Base-by-base conservation (phyloP, 2,797 vertebrate genomes). In the Sternarchorhynchus goeldii region DNA sequence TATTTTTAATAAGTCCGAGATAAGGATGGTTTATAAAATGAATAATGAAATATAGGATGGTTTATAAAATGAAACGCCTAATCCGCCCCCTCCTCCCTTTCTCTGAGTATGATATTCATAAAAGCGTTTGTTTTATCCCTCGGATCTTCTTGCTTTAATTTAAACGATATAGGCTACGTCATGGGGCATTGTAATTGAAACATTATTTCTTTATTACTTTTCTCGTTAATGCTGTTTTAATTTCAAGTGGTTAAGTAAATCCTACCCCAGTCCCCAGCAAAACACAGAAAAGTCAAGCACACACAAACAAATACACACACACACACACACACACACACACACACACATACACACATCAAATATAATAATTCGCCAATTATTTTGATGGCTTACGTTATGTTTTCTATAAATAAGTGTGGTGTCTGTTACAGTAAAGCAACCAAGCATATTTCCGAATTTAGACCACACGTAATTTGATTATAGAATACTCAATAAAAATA, bases 1-100 rank as follows among this genome's bases (percentile, higher is more conserved):
- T 58, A 58, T 80, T 79, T 80, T 81, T 84, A 84, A 85, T 81
- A 86, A 80, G 73, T 32, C 31, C n/a, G 36, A 71, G 84, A 87
- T 84, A 74, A 82, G 78, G 58, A 34, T 59, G 58, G 50, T 59
- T 65, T 71, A 62, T 14, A 81, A 2, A 77, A 87, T 84, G 20
- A 82, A 81, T n/a, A n/a, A n/a, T n/a, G n/a, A n/a, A n/a, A n/a
- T n/a, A n/a, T n/a, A 82, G 78, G 58, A 34, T 59, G 58, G 50
- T 59, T 65, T 71, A 62, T 14, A 81, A 2, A 77, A 87, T 84
- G 20, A 82, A 81, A 85, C 69, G 17, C 59, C 77, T 85, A 72
- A 82, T 79, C 59, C 77, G 71, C 80, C 71, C 34, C 71, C 34
- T 60, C 75, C 21, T 69, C 18, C 63, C 82, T 68, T 68, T 75